Evolutionary conservation across 1,140 invertebrate species (phyloP).

Genomic region (Platyscapa corneri): DNA sequence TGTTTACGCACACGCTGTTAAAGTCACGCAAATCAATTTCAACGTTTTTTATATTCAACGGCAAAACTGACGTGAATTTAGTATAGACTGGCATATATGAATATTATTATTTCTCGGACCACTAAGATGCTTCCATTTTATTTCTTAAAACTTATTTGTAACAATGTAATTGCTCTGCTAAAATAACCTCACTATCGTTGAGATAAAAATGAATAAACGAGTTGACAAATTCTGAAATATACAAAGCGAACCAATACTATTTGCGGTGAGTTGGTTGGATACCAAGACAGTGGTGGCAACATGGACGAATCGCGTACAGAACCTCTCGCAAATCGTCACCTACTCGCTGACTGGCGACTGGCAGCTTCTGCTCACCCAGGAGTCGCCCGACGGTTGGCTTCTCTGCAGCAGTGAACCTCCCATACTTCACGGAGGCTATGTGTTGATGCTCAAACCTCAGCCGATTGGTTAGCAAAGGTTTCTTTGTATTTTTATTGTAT

Average conservation of each 20-base stretch:
- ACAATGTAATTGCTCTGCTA: too few relatives aligned
- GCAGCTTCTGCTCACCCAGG: slow-evolving; percentile 52
- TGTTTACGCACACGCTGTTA: too few relatives aligned
- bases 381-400: slow-evolving; percentile 61
- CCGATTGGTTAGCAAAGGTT: slow-evolving; percentile 19
- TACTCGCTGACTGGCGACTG: slow-evolving; percentile 68
- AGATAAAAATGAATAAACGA: not conserved
- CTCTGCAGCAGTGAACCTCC: slow-evolving; percentile 42
- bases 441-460: slow-evolving; percentile 67
- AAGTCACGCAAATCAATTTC: too few relatives aligned
- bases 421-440: slow-evolving; percentile 50
- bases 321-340: slow-evolving; percentile 74
- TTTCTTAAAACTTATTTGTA: too few relatives aligned
- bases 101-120: too few relatives aligned
- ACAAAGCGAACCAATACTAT: slow-evolving; percentile 80
- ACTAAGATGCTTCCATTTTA: too few relatives aligned
- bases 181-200: not conserved
- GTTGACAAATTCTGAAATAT: not conserved
- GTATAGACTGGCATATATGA: too few relatives aligned
- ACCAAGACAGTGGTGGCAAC: slow-evolving; percentile 79
- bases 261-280: slow-evolving; percentile 84
- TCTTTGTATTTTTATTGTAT: too few relatives aligned
- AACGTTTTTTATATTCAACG: too few relatives aligned
- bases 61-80: too few relatives aligned
- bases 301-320: slow-evolving; percentile 92